Conservation (phyloP, 1,140 invertebrate genomes). For the Apocrypta bakeri region DNA sequence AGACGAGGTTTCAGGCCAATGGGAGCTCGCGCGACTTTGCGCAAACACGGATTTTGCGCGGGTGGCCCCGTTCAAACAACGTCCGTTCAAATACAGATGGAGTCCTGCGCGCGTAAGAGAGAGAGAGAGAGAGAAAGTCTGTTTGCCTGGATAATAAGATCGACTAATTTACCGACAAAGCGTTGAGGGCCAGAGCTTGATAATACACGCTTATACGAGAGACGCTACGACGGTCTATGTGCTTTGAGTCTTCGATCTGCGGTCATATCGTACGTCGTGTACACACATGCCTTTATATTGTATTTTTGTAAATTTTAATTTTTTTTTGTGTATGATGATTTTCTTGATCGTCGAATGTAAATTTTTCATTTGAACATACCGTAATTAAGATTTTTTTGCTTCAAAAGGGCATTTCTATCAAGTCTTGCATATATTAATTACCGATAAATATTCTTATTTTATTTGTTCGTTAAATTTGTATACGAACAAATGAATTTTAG, state of each 20-base stretch:
- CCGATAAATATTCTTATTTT: no score
- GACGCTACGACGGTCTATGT: background rate
- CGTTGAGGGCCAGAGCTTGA: constrained; percentile 51
- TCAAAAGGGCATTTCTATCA: no score
- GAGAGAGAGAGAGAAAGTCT: constrained; percentile 44
- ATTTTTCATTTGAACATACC: no score
- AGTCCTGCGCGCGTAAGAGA: constrained; percentile 57
- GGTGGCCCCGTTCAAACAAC: constrained; percentile 68
- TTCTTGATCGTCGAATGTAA: no score
- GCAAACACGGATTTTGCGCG: constrained; percentile 74
- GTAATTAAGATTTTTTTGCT: no score
- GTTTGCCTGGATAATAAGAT: constrained; percentile 71
- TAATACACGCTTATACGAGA: background rate
- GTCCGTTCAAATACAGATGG: constrained; percentile 73
- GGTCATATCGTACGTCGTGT: no score
- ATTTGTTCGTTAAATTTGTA: no score
- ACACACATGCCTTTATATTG: no score
- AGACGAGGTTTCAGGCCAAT: constrained; percentile 55
- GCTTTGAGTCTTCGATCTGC: background rate
- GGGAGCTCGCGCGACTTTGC: constrained; percentile 65
- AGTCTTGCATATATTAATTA: no score
- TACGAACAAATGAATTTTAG: no score
- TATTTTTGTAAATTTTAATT: no score
- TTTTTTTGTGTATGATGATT: no score
- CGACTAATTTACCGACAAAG: constrained; percentile 70